Conservation (phyloP, 2,888 invertebrate genomes). For the Nephrocerus scutellatus region DNA sequence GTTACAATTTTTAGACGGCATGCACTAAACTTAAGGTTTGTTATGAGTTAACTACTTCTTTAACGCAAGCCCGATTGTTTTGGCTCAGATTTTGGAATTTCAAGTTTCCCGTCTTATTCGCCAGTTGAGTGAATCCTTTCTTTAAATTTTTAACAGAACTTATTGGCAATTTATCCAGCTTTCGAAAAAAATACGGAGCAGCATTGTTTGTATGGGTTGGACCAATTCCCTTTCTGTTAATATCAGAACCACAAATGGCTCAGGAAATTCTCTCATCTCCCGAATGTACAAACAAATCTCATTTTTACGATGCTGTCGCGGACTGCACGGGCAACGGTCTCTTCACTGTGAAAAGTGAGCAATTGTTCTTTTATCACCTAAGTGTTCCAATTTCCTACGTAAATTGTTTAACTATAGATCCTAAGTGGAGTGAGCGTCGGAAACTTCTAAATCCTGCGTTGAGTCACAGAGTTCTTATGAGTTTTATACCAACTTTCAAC, state of each 20-base stretch:
- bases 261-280: conserved; percentile 40
- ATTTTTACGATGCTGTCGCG: conserved; percentile 35
- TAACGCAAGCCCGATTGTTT: too few species aligned
- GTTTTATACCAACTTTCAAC: conserved; percentile 40
- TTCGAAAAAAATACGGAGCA: conserved; percentile 28
- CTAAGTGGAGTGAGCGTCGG: conserved; percentile 38
- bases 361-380: too few species aligned
- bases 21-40: too few species aligned
- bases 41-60: too few species aligned
- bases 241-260: conserved; percentile 34
- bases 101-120: too few species aligned
- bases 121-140: too few species aligned
- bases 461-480: conserved; percentile 35
- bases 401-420: too few species aligned
- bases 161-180: too few species aligned
- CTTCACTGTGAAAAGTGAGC: conserved; percentile 35
- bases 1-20: too few species aligned
- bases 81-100: too few species aligned
- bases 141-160: too few species aligned
- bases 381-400: too few species aligned
- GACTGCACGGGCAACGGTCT: conserved; percentile 37
- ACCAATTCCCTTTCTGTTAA: conserved; percentile 38
- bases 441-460: conserved; percentile 42
- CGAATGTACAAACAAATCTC: conserved; percentile 37
- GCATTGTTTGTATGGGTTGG: conserved; percentile 39